phyloP scores from a whole-genome alignment of 1,140 invertebrate genomes.

The Acromyrmex charruanus region DNA sequence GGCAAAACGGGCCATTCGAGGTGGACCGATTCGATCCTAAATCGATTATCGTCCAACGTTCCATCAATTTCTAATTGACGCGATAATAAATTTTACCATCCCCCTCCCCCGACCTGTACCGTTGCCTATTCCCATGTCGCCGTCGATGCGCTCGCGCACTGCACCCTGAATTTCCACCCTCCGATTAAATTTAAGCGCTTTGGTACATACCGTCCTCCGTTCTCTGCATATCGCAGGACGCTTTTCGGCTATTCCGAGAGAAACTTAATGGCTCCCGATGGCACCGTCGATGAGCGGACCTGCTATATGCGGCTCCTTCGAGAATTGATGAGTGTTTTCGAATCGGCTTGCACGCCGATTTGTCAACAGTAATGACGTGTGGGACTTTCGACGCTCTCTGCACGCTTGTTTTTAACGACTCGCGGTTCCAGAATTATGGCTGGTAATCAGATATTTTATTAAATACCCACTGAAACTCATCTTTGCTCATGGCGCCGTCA shows the following conservation, averaged over 20 bases:
- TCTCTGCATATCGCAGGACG: slow-evolving; percentile 40
- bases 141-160: slow-evolving; percentile 33
- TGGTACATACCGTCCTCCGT: slow-evolving; percentile 61
- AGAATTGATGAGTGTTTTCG: slow-evolving; percentile 68
- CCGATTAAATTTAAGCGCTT: slow-evolving; percentile 76
- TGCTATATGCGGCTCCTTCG: slow-evolving; percentile 62
- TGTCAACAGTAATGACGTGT: slow-evolving; percentile 35
- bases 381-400: slow-evolving; percentile 32
- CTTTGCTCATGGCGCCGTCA: background rate
- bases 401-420: slow-evolving; percentile 52
- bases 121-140: slow-evolving; percentile 68
- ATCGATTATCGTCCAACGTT: slow-evolving; percentile 82
- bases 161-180: slow-evolving; percentile 68
- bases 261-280: slow-evolving; percentile 67
- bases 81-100: slow-evolving; percentile 82
- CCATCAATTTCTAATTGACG: slow-evolving; percentile 83
- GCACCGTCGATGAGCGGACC: slow-evolving; percentile 47
- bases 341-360: slow-evolving; percentile 39
- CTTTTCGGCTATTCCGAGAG: slow-evolving; percentile 51
- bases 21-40: slow-evolving; percentile 77
- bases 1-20: slow-evolving; percentile 39
- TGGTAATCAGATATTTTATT: slow-evolving; percentile 29
- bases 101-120: background rate
- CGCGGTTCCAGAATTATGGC: slow-evolving; percentile 33
- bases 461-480: slow-evolving; percentile 8